Conservation (phyloP, 2,797 vertebrate genomes). For the Thalassophryne amazonica region DNA sequence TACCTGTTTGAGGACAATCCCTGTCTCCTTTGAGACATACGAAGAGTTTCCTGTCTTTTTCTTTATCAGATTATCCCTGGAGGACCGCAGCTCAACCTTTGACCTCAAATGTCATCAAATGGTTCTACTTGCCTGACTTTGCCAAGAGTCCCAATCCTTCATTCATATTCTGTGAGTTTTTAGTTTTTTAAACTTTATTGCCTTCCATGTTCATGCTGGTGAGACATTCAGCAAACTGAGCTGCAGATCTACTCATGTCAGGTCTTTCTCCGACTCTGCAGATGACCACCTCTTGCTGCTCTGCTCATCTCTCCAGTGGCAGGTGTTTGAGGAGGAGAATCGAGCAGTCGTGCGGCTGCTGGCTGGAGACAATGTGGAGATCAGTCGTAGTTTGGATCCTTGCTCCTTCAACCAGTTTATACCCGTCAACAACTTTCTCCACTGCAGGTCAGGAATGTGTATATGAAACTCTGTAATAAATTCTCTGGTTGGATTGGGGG, state of each 20-base stretch:
- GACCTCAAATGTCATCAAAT: slow-evolving; percentile 81
- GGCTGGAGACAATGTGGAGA: slow-evolving; percentile 77
- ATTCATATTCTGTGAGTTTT: slow-evolving; percentile 78
- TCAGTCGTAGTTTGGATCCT: slow-evolving; percentile 72
- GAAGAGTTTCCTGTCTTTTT: too few relatives aligned
- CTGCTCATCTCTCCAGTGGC: slow-evolving; percentile 80
- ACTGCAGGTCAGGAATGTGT: slow-evolving; percentile 70
- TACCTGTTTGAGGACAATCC: too few relatives aligned
- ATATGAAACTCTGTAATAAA: too few relatives aligned
- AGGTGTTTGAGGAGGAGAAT: slow-evolving; percentile 80
- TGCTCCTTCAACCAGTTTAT: slow-evolving; percentile 71
- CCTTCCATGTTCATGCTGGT: background rate
- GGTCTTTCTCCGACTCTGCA: slow-evolving; percentile 26
- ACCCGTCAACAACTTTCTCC: slow-evolving; percentile 72
- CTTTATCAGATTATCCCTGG: slow-evolving; percentile 79
- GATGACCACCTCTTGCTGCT: slow-evolving; percentile 80
- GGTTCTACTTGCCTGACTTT: slow-evolving; percentile 82
- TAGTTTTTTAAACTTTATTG: background rate
- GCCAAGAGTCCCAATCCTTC: slow-evolving; percentile 75
- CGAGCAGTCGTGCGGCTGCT: slow-evolving; percentile 55
- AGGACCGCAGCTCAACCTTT: slow-evolving; percentile 67
- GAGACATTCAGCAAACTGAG: too few relatives aligned
- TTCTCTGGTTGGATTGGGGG: too few relatives aligned
- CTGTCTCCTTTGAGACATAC: too few relatives aligned
- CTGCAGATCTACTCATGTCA: background rate